Percentiles rank a stretch among this genome's conserved stretches.
Conservation (phyloP, 2,888 invertebrate genomes). For the Rhyacophila evoluta region DNA sequence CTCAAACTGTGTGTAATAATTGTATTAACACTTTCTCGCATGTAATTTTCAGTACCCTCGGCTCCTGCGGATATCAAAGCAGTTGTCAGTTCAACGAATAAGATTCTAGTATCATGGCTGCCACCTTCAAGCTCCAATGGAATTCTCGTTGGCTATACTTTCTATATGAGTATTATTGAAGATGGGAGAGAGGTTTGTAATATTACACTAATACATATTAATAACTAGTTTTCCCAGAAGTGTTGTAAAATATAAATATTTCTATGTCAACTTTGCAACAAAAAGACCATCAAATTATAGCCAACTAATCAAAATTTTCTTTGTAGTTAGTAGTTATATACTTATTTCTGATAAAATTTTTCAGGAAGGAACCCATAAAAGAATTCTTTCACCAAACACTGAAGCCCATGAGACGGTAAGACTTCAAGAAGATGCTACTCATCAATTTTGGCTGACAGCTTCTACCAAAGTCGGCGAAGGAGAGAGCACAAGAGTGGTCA, state of each 20-base stretch:
- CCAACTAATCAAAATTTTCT: too few relatives aligned
- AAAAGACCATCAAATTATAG: too few relatives aligned
- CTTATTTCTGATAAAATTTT: slow-evolving; percentile 35
- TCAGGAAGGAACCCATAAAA: slow-evolving; percentile 80
- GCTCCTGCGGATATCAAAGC: slow-evolving; percentile 93
- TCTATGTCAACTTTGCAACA: too few relatives aligned
- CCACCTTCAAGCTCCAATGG: slow-evolving; percentile 89
- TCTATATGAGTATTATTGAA: slow-evolving; percentile 85
- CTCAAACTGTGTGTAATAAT: too few relatives aligned
- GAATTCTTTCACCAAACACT: slow-evolving; percentile 77
- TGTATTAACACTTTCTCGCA: too few relatives aligned
- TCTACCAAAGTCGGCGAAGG: slow-evolving; percentile 89
- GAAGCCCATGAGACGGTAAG: slow-evolving; percentile 79
- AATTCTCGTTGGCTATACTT: slow-evolving; percentile 83
- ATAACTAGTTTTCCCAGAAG: too few relatives aligned
- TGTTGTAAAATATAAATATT: too few relatives aligned
- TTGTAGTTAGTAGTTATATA: too few relatives aligned
- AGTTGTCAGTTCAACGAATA: slow-evolving; percentile 85
- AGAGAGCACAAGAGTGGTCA: slow-evolving; percentile 81
- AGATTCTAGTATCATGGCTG: slow-evolving; percentile 90
- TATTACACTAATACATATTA: too few relatives aligned
- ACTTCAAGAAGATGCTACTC: slow-evolving; percentile 78
- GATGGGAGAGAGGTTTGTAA: slow-evolving; percentile 78
- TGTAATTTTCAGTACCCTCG: slow-evolving; percentile 85
- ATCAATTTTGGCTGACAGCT: slow-evolving; percentile 80